These are phyloP conservation scores for Helicoverpa assulta DNA, from an alignment of 2,888 invertebrate species.

Conservation along the genomic window DNA sequence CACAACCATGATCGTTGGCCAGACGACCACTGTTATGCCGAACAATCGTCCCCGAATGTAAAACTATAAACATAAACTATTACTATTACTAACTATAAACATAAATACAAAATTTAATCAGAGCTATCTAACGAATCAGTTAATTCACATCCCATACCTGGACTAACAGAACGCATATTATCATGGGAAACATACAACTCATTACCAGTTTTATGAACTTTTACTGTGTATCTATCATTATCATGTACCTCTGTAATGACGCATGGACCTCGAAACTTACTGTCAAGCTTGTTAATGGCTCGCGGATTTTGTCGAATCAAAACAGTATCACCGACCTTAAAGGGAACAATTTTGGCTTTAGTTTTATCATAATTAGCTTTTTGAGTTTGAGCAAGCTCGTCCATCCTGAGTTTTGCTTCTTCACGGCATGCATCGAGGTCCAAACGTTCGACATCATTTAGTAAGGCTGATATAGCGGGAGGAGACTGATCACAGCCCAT, in stretches of 20 bases:
- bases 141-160: neutral
- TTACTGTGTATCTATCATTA: slow-evolving; percentile 41
- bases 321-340: too few relatives aligned
- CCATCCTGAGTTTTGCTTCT: slow-evolving; percentile 26
- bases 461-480: slow-evolving; percentile 20
- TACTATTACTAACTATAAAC: neutral
- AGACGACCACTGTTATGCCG: slow-evolving; percentile 6
- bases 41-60: neutral
- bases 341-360: too few relatives aligned
- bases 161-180: neutral
- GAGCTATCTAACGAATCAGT: neutral
- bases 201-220: neutral
- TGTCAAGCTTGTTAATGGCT: too few relatives aligned
- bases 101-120: neutral
- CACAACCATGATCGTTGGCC: slow-evolving; percentile 12
- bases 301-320: too few relatives aligned
- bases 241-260: slow-evolving; percentile 30
- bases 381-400: slow-evolving; percentile 12
- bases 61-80: neutral
- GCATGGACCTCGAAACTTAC: slow-evolving; percentile 44
- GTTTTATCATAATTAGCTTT: slow-evolving; percentile 33
- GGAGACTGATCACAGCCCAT: slow-evolving; percentile 47
- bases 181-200: neutral
- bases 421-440: slow-evolving; percentile 29
- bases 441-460: slow-evolving; percentile 28